Percentiles rank a stretch among this genome's conserved stretches.
These are phyloP conservation scores for Laterallus jamaicensis DNA, from an alignment of 2,113 vertebrate species.

Conservation along the genomic window DNA sequence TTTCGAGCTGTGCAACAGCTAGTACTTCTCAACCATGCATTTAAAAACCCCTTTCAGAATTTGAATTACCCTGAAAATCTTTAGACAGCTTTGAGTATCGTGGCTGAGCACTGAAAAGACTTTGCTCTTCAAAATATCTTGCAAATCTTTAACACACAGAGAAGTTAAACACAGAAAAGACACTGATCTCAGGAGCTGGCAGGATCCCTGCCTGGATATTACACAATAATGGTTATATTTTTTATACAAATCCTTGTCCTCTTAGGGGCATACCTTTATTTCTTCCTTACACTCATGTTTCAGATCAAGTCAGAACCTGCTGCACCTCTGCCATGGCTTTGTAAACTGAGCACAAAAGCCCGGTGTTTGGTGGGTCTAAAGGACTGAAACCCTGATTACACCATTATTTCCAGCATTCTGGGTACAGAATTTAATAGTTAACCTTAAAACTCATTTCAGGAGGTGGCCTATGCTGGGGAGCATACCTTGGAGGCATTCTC, in stretches of 20 bases:
- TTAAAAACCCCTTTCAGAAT: neutral
- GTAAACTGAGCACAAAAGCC: neutral
- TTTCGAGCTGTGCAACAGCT: neutral
- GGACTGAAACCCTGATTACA: neutral
- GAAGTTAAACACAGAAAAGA: neutral
- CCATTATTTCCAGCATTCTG: neutral
- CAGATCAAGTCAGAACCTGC: neutral
- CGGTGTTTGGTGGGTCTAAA: neutral
- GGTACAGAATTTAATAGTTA: neutral
- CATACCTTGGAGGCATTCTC: slow-evolving; percentile 68
- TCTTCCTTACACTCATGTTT: neutral
- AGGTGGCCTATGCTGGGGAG: slow-evolving; percentile 62
- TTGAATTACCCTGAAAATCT: neutral
- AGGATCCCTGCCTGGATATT: neutral
- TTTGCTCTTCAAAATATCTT: neutral
- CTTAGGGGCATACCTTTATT: neutral
- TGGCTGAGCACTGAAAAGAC: neutral
- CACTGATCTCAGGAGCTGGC: neutral
- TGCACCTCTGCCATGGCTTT: neutral
- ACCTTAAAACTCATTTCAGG: slow-evolving; percentile 39
- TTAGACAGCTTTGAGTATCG: neutral
- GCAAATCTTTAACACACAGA: neutral
- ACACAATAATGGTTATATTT: neutral
- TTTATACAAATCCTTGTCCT: neutral
- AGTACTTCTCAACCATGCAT: neutral